Evolutionary conservation across 2,888 invertebrate genomes (phyloP), one percentile per base, ranked within the genome.

Genomic region (Drosophila mettleri): DNA sequence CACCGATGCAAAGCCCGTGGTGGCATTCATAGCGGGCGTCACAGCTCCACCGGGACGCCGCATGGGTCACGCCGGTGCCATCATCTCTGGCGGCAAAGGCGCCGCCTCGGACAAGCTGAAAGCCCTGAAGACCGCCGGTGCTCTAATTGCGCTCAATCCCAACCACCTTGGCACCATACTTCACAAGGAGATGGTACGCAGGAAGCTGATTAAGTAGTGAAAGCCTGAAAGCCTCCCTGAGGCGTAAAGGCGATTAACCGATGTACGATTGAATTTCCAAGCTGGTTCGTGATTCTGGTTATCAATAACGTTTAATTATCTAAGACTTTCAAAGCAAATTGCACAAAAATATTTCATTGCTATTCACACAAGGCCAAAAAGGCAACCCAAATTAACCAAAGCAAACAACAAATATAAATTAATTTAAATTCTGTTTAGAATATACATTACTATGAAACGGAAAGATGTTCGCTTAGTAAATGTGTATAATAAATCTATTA

Each of bases 1-100:
- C 67, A 93, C 94, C 38, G 96, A 97, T 86, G 96, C 96, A 8
- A 99, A 99, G 91, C 99, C 99, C 10, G 98, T 99, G n/a, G 99
- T 99, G 1, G 97, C 98, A 0, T 99, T 99, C 93, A 99, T 99
- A 91, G 99, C 99, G 74, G 99, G 99, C 48, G 92, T 98, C 69
- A 99, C 99, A 2, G 99, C 99, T 1, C 99, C 99, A 3, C 98
- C 98, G 14, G 99, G 99, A 48, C 94, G 99, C 81, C 94, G 99
- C 90, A 99, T 99, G 99, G 99, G 99, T 27, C 99, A 99, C 92
- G 99, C 99, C 52, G 99, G 99, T 68, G 99, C 99, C 73, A 99
- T 99, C 88, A 99, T 99, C 91, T 97, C 99, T 0, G 99, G 99
- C 12, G 99, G 99, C 45, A 99, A 98, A 91, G 99, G 99, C 58